Percentiles rank a stretch among this genome's conserved stretches.
Conservation (phyloP, 2,113 vertebrate genomes). For the Muscicapa adusta region DNA sequence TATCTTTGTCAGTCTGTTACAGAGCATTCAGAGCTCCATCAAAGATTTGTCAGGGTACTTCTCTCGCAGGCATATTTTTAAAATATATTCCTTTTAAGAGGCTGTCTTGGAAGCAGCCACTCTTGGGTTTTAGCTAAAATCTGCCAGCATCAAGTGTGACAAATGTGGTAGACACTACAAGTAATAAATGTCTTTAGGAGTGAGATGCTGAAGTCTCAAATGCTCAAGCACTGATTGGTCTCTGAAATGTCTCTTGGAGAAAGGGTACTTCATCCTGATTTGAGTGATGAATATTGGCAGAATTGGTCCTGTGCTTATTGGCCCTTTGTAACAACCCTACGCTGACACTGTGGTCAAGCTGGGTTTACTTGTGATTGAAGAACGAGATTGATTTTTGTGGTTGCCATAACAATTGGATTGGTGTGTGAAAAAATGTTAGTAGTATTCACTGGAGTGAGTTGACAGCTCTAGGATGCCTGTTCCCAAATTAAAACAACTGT, state of each 20-base stretch:
- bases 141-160: constrained; percentile 24
- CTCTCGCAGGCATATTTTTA: not conserved
- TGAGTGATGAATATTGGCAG: not conserved
- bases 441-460: constrained; percentile 51
- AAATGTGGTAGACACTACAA: constrained; percentile 32
- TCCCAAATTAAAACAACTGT: constrained; percentile 64
- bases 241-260: constrained; percentile 33
- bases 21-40: not conserved
- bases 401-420: constrained; percentile 71
- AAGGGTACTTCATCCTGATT: constrained; percentile 40
- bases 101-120: constrained; percentile 50
- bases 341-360: not conserved
- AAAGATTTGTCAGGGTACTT: constrained; percentile 15
- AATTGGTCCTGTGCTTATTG: constrained; percentile 32
- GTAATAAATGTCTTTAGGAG: constrained; percentile 47
- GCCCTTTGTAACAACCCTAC: not conserved
- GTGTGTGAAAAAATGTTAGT: constrained; percentile 68
- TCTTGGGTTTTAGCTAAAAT: constrained; percentile 36
- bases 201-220: constrained; percentile 28
- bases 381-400: constrained; percentile 66
- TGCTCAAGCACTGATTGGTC: constrained; percentile 31
- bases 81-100: constrained; percentile 50
- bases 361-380: constrained; percentile 59
- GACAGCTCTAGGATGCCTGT: constrained; percentile 61
- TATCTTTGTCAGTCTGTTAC: not conserved